Evolutionary conservation across 2,113 vertebrate species (phyloP), one percentile per base, ranked within the genome.

Genomic region (Macheiramphus alcinus): DNA sequence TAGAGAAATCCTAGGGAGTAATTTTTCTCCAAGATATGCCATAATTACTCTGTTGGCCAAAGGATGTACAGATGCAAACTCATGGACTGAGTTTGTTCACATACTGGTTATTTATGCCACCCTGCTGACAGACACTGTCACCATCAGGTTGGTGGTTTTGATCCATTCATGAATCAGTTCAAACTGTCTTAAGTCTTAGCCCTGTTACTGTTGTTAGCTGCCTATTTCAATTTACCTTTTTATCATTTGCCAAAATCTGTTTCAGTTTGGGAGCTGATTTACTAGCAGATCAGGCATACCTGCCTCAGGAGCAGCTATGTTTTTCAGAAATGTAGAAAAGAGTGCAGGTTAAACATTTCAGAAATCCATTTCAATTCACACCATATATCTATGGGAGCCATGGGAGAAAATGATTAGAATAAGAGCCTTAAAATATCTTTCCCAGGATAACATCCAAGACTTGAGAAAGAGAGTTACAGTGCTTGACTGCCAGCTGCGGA

Each of bases 401-500:
- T n/a, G 31, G n/a, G 38, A 55, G 42, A 53, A 70, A 94, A 89
- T 27, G 0, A 61, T 40, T 55, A 63, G 31, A 75, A 31, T 89
- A 78, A 94, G 94, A 91, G 8, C 45, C 17, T 90, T 91, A 32
- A 81, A 95, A 45, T 94, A 15, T 91, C 70, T 94, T 86, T 22
- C 62, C 47, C 90, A 99, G 99, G 99, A 99, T 71, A 98, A 97
- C 23, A 25, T 95, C n/a, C 99, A 99, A 22, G 99, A 99, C 52
- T 95, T 99, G 95, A 99, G 98, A 92, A 99, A 98, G 96, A 98
- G 98, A 85, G 97, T 99, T n/a, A 98, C 98, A 10, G 98, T 99
- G 50, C 98, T 99, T 8, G 99, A 99, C 96, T 99, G 99, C 96
- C 99, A 99, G 59, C 97, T 99, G 80, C 82, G 99, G 89, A 99